Evolutionary conservation across 1,140 invertebrate species (phyloP), one percentile per base, ranked within the genome.

Genomic region (Pachypsylla venusta): DNA sequence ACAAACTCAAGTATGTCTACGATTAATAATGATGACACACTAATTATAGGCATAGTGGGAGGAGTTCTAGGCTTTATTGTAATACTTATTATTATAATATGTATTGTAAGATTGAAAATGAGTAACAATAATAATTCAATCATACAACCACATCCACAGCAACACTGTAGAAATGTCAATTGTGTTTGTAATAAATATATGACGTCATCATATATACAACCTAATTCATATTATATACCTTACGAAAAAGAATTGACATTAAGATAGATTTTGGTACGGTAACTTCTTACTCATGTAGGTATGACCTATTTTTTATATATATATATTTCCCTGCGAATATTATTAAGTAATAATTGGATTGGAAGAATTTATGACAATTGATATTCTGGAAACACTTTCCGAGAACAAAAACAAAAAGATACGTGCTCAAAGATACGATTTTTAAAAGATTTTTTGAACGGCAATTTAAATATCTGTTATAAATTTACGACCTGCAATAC

Each of bases 1-100:
- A 14, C 64, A 64, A 55, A 53, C 61, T 14, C 66, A 77, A 74
- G 63, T 16, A 64, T 60, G 16, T 62, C 77, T 7, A 75, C 79
- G 2, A 76, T 85, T 0, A 83, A 79, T 48, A 92, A 90, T 62
- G 89, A 93, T 65, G 90, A 94, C 64, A 91, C 89, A 1, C 70
- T 94, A 0, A 93, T 94, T 54, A 92, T 93, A 56, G 88, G 88
- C 2, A 92, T 93, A 63, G 89, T 93, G 0, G 89, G 87, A 1
- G 89, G 89, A 14, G 89, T 93, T 1, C 87, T 93, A 13, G 87
- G 84, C 1, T 89, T 94, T 65, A 90, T 93, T 54, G 84, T 85
- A 10, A 83, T 93, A 60, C 75, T 93, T 14, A 85, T 93, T 26
- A 84, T 93, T 22, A 82, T 87, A 1, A 91, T 93, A 60, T 93